Evolutionary conservation across 2,113 vertebrate species (phyloP).

Genomic region (Phaethon lepturus): DNA sequence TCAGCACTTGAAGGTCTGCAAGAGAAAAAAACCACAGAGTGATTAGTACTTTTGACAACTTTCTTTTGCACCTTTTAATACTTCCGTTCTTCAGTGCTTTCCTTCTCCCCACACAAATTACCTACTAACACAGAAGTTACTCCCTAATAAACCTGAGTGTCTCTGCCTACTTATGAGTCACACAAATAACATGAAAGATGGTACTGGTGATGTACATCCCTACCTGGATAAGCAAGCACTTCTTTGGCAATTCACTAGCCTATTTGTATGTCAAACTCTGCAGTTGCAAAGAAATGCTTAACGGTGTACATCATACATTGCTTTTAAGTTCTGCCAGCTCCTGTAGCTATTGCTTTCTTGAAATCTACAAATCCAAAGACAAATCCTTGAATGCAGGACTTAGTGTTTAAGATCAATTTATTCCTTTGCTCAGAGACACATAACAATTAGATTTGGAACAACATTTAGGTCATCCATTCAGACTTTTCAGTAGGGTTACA

Average conservation of each 20-base stretch:
- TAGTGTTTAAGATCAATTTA: background rate
- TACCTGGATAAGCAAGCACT: background rate
- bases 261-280: background rate
- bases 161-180: background rate
- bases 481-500: background rate
- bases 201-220: background rate
- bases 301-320: background rate
- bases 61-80: background rate
- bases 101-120: background rate
- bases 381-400: background rate
- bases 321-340: background rate
- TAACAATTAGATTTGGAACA: background rate
- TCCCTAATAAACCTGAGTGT: background rate
- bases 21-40: background rate
- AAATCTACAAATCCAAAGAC: background rate
- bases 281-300: background rate
- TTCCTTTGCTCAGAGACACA: background rate
- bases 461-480: background rate
- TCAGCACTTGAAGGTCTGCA: conserved; percentile 76
- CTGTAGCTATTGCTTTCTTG: background rate
- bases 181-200: background rate
- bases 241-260: background rate
- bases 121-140: background rate
- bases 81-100: background rate
- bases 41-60: background rate